Evolutionary conservation across 2,113 vertebrate genomes (phyloP).

Genomic region (Sander lucioperca): DNA sequence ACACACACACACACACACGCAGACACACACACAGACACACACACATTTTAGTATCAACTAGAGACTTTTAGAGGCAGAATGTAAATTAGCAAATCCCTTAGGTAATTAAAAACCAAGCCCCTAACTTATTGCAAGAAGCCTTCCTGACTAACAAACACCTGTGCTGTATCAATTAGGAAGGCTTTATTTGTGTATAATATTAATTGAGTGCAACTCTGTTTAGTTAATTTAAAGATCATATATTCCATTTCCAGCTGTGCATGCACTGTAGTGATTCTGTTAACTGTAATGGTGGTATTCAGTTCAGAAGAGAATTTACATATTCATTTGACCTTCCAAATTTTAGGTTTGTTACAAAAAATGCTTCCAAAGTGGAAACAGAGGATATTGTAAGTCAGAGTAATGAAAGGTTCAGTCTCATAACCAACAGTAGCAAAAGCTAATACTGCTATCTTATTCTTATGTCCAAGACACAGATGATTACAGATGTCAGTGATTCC

Average conservation of each 20-base stretch:
- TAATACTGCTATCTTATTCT: neutral
- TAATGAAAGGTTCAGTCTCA: neutral
- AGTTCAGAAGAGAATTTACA: neutral
- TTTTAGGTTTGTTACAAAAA: neutral
- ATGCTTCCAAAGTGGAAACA: neutral
- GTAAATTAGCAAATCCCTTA: conserved; percentile 77
- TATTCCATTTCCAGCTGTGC: conserved; percentile 67
- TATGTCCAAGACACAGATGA: neutral
- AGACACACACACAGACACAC: conserved; percentile 27
- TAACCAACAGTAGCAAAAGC: neutral
- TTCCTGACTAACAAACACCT: conserved; percentile 83
- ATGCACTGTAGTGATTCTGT: conserved; percentile 20
- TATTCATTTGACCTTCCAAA: conserved; percentile 32
- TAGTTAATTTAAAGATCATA: conserved; percentile 76
- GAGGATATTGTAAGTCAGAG: neutral
- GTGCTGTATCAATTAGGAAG: conserved; percentile 81
- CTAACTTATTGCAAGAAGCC: conserved; percentile 68
- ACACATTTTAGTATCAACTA: conserved; percentile 45
- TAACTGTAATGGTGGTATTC: conserved; percentile 16
- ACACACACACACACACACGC: conserved; percentile 36
- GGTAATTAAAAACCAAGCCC: conserved; percentile 82
- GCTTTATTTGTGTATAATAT: conserved; percentile 76
- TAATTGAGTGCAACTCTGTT: conserved; percentile 71
- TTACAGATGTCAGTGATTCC: neutral
- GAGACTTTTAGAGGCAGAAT: conserved; percentile 65